phyloP scores from a whole-genome alignment of 2,113 vertebrate species.

The Colossoma macropomum region DNA sequence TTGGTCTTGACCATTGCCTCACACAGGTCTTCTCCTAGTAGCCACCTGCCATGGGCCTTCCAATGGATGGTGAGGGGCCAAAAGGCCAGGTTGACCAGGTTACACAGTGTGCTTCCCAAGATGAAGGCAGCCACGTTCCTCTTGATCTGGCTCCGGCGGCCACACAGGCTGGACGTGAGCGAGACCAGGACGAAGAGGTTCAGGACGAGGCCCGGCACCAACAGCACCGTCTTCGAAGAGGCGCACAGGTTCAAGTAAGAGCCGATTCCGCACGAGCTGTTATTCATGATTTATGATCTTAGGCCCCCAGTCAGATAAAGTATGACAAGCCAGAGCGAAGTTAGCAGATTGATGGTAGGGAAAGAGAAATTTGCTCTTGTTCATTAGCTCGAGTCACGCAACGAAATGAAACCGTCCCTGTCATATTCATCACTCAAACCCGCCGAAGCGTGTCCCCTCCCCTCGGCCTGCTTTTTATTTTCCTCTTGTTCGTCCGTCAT shows the following conservation, averaged over 20 bases:
- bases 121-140: conserved; percentile 61
- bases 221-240: conserved; percentile 61
- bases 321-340: background rate
- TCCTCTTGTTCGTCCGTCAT: conserved; percentile 59
- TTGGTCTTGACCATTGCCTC: conserved; percentile 65
- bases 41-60: conserved; percentile 59
- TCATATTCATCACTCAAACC: conserved; percentile 29
- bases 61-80: conserved; percentile 66
- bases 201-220: conserved; percentile 59
- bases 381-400: conserved; percentile 4
- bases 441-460: conserved; percentile 3
- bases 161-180: conserved; percentile 54
- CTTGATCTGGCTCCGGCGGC: conserved; percentile 56
- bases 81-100: conserved; percentile 60
- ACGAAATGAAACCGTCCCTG: background rate
- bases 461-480: conserved; percentile 26
- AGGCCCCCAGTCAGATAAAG: background rate
- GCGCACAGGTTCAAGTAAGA: conserved; percentile 58
- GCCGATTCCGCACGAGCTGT: conserved; percentile 50
- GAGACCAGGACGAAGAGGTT: conserved; percentile 64
- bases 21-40: conserved; percentile 56
- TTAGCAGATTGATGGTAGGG: background rate
- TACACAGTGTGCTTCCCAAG: conserved; percentile 61
- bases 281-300: conserved; percentile 54
- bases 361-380: background rate